Percentiles rank a stretch among this genome's conserved stretches.
These are phyloP conservation scores for Dexiosoma caninum DNA, from an alignment of 2,888 invertebrate species.

Conservation along the genomic window DNA sequence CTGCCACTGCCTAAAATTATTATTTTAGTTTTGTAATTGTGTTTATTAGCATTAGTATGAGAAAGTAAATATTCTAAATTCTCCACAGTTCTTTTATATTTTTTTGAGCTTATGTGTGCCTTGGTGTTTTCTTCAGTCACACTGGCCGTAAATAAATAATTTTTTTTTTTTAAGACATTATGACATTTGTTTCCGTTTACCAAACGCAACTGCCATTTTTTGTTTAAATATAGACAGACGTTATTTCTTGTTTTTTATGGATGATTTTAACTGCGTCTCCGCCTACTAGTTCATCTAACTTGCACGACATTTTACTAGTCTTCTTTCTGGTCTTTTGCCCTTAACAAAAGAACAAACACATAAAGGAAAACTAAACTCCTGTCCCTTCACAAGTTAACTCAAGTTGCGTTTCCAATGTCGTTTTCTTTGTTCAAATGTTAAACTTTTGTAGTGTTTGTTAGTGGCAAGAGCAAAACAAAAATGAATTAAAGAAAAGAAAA, in stretches of 20 bases:
- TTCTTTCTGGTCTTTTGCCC: conserved; percentile 49
- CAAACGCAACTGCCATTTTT: conserved; percentile 39
- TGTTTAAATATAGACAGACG: conserved; percentile 21
- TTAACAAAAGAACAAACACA: conserved; percentile 28
- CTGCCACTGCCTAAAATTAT: too few relatives aligned
- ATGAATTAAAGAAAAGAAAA: neutral
- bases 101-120: neutral
- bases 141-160: conserved; percentile 12
- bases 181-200: conserved; percentile 58
- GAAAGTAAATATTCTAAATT: neutral
- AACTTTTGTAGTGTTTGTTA: conserved; percentile 15
- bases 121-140: neutral
- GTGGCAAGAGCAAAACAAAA: conserved; percentile 33
- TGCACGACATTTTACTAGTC: neutral
- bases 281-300: neutral
- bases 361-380: conserved; percentile 17
- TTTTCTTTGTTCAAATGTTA: neutral
- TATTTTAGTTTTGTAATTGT: too few relatives aligned
- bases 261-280: conserved; percentile 18
- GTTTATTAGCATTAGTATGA: neutral
- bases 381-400: conserved; percentile 39
- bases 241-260: conserved; percentile 15
- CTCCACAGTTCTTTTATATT: too few relatives aligned
- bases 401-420: conserved; percentile 36
- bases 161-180: conserved; percentile 1